Evolutionary conservation across 2,888 invertebrate genomes (phyloP).

Genomic region (Idaea dimidiata): DNA sequence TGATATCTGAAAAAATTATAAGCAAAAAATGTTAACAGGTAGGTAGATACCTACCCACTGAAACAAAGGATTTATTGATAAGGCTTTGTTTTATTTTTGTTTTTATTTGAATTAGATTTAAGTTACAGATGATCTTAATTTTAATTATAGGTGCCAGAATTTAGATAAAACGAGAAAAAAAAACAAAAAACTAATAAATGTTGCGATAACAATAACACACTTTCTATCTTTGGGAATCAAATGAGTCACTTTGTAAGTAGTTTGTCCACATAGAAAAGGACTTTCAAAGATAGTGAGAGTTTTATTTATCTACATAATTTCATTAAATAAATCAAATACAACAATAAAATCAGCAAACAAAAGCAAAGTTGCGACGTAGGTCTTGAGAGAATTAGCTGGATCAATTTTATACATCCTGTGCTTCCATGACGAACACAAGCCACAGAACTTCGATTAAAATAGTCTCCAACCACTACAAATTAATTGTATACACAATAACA

Average conservation of each 20-base stretch:
- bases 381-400: neutral
- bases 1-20: slow-evolving; percentile 49
- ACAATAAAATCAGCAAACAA: neutral
- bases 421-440: neutral
- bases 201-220: neutral
- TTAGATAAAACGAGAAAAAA: neutral
- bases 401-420: neutral
- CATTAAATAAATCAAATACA: neutral
- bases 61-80: slow-evolving; percentile 16
- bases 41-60: neutral
- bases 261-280: neutral
- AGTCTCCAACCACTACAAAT: neutral
- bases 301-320: neutral
- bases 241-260: neutral
- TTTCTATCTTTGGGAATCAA: neutral
- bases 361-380: neutral
- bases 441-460: neutral
- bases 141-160: neutral
- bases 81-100: neutral
- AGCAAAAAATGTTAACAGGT: neutral
- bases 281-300: neutral
- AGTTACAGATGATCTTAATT: neutral
- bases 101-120: neutral
- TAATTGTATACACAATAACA: neutral
- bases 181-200: neutral